phyloP scores from a whole-genome alignment of 2,888 invertebrate genomes.

The Liodrosophila aerea region DNA sequence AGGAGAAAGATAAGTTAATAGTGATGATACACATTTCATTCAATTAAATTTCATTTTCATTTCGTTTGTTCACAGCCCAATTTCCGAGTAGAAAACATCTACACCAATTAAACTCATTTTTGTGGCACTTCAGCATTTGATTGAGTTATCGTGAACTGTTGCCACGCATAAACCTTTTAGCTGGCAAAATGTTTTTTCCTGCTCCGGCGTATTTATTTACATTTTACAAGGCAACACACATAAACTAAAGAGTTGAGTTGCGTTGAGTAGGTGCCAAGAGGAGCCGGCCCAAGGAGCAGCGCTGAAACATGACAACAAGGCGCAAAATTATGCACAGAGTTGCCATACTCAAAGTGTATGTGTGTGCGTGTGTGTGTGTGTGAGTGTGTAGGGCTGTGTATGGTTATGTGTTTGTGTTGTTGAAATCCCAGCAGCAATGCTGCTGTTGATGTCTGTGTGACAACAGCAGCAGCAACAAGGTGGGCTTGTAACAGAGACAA shows the following conservation, averaged over 20 bases:
- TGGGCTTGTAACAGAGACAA: conserved; percentile 38
- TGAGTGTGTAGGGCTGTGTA: too few relatives aligned
- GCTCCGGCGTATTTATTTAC: conserved; percentile 66
- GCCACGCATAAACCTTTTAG: conserved; percentile 52
- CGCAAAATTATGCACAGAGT: conserved; percentile 77
- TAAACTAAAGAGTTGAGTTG: conserved; percentile 34
- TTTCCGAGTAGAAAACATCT: too few relatives aligned
- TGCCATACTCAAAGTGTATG: conserved; percentile 51
- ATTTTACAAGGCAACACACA: conserved; percentile 71
- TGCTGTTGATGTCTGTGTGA: conserved; percentile 55
- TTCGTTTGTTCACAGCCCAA: too few relatives aligned
- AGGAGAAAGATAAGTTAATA: too few relatives aligned
- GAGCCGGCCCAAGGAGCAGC: conserved; percentile 9
- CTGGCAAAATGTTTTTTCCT: conserved; percentile 41
- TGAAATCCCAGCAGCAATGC: conserved; percentile 65
- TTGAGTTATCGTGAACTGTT: conserved; percentile 21
- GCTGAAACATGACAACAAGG: conserved; percentile 71
- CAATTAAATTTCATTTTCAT: too few relatives aligned
- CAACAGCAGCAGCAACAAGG: conserved; percentile 64
- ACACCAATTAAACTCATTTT: not conserved
- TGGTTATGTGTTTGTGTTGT: conserved; percentile 18
- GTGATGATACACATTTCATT: too few relatives aligned
- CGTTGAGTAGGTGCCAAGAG: too few relatives aligned
- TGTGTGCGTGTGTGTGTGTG: too few relatives aligned
- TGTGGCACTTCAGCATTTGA: not conserved